Conservation (phyloP, 2,113 vertebrate species). For the Thalassarche chlororhynchos region DNA sequence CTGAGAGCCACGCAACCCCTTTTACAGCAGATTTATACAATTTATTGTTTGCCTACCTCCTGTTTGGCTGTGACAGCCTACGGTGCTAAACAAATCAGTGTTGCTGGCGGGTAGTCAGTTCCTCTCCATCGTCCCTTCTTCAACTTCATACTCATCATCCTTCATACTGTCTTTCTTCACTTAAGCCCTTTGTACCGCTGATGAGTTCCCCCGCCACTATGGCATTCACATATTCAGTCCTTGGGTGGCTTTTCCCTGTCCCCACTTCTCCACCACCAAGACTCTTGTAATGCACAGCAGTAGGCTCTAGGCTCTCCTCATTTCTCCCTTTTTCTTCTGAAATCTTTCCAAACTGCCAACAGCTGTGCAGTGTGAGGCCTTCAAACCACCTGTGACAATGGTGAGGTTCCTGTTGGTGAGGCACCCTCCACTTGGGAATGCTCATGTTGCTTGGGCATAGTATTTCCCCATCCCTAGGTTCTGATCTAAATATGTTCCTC, state of each 20-base stretch:
- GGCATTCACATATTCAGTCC: not conserved
- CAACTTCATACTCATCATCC: not conserved
- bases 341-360: not conserved
- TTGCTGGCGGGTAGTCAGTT: not conserved
- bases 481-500: not conserved
- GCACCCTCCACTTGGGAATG: not conserved
- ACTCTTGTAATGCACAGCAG: not conserved
- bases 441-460: not conserved
- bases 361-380: not conserved
- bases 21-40: not conserved
- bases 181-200: not conserved
- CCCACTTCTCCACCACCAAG: not conserved
- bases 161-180: not conserved
- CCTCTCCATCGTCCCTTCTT: not conserved
- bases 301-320: rapidly evolving
- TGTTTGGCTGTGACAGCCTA: not conserved
- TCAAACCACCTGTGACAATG: not conserved
- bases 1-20: not conserved
- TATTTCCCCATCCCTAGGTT: not conserved
- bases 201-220: too few species aligned
- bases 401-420: not conserved
- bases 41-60: not conserved
- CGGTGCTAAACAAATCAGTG: not conserved
- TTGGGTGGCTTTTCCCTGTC: not conserved
- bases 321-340: not conserved